Conservation (phyloP, 30 jellyfish, hydroid and myxozoan genomes). For the Phacellophora camtschatica region DNA sequence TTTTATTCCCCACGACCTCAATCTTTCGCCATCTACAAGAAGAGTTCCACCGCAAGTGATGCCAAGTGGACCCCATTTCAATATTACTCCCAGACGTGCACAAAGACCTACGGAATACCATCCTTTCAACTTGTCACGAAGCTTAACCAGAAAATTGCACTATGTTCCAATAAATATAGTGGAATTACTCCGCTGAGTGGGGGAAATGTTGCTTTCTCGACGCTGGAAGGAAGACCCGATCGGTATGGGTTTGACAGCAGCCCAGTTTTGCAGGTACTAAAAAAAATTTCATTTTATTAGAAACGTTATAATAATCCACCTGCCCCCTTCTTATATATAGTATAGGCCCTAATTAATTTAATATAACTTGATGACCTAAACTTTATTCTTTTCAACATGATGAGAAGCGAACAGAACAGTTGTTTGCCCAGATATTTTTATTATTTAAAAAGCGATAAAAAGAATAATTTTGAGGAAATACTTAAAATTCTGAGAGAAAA, state of each 20-base stretch:
- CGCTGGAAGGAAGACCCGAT: slow-evolving; percentile 96
- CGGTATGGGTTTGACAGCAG: slow-evolving; percentile 83
- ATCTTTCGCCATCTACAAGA: slow-evolving; percentile 88
- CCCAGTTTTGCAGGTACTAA: slow-evolving; percentile 81
- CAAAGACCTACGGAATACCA: slow-evolving; percentile 73
- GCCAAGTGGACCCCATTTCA: slow-evolving; percentile 95
- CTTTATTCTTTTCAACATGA: too few species aligned
- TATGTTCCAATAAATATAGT: slow-evolving; percentile 87
- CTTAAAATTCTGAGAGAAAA: too few species aligned
- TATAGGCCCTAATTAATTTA: too few species aligned
- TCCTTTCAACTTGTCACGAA: slow-evolving; percentile 60
- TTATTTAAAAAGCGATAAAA: too few species aligned
- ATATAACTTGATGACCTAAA: too few species aligned
- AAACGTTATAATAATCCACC: too few species aligned
- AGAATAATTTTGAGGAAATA: too few species aligned
- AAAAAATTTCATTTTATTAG: neutral
- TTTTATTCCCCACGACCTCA: slow-evolving; percentile 93
- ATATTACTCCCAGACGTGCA: slow-evolving; percentile 81
- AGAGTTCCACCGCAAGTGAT: slow-evolving; percentile 60
- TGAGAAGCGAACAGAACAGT: too few species aligned
- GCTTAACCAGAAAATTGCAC: slow-evolving; percentile 85
- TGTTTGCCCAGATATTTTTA: too few species aligned
- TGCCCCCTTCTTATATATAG: too few species aligned
- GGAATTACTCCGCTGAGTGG: slow-evolving; percentile 91
- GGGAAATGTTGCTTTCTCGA: slow-evolving; percentile 95